These are phyloP conservation scores for Capromys pilorides DNA, from an alignment of 2,797 vertebrate species.

Conservation along the genomic window DNA sequence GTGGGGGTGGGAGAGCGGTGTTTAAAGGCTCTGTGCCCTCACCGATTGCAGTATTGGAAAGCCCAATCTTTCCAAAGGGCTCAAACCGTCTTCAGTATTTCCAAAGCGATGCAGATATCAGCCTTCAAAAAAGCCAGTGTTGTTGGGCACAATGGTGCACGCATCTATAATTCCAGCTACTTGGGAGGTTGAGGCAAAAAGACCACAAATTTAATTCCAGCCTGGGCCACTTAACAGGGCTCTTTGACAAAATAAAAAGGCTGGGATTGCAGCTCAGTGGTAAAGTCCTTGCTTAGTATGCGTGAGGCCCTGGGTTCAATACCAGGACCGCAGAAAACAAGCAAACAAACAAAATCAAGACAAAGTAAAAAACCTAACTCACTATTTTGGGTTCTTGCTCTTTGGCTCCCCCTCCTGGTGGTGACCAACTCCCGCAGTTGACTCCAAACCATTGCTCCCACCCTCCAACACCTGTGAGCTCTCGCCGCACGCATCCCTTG, in stretches of 20 bases:
- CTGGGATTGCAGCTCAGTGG: too few relatives aligned
- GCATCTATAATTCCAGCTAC: too few relatives aligned
- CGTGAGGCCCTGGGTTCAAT: too few relatives aligned
- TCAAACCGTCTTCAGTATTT: neutral
- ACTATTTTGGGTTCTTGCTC: neutral
- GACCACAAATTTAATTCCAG: too few relatives aligned
- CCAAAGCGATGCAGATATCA: neutral
- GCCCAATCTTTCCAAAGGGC: neutral
- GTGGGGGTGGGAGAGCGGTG: neutral
- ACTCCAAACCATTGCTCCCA: neutral
- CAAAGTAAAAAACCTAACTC: neutral
- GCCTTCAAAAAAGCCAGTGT: neutral
- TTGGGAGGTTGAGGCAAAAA: too few relatives aligned
- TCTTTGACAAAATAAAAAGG: too few relatives aligned
- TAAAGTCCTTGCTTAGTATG: too few relatives aligned
- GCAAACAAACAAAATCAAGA: too few relatives aligned
- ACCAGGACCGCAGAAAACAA: too few relatives aligned
- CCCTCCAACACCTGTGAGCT: neutral
- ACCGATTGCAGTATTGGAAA: neutral
- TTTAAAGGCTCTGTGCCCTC: neutral
- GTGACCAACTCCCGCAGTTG: neutral
- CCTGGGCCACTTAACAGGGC: too few relatives aligned
- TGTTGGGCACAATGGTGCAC: neutral
- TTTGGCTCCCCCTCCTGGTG: neutral
- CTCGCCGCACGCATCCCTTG: neutral